phyloP scores from a whole-genome alignment of 2,888 invertebrate species.

The Eucera pruinosa region DNA sequence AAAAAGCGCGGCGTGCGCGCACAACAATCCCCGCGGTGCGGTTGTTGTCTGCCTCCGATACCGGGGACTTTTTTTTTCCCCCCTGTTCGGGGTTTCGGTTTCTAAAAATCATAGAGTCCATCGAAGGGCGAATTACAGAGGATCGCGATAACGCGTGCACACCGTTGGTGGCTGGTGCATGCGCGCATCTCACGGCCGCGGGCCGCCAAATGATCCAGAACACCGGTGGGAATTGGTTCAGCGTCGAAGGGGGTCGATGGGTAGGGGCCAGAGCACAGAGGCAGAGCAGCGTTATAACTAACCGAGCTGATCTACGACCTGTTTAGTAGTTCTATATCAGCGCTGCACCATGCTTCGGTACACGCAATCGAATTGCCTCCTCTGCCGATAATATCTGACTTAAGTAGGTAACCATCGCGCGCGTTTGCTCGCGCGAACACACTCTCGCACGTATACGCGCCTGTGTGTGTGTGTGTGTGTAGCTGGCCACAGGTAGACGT shows the following conservation, averaged over 20 bases:
- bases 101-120: slow-evolving; percentile 52
- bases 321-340: slow-evolving; percentile 84
- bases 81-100: slow-evolving; percentile 9
- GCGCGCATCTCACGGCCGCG: slow-evolving; percentile 81
- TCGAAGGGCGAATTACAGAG: slow-evolving; percentile 62
- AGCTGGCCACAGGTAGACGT: too few species aligned
- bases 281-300: slow-evolving; percentile 79
- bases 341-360: slow-evolving; percentile 73
- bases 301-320: slow-evolving; percentile 83
- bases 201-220: slow-evolving; percentile 84
- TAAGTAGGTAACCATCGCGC: slow-evolving; percentile 72
- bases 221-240: slow-evolving; percentile 83
- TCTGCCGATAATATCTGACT: slow-evolving; percentile 73
- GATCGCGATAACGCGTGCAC: slow-evolving; percentile 71
- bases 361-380: slow-evolving; percentile 74
- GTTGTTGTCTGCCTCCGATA: too few species aligned
- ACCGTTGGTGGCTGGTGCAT: slow-evolving; percentile 71
- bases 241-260: slow-evolving; percentile 74
- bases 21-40: not conserved
- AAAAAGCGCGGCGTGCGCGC: not conserved
- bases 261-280: slow-evolving; percentile 48
- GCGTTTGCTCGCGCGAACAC: slow-evolving; percentile 40
- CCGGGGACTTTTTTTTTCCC: not conserved
- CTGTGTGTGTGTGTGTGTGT: too few species aligned
- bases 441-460: not conserved